phyloP scores from a whole-genome alignment of 2,888 invertebrate genomes.

The Pocota personata region DNA sequence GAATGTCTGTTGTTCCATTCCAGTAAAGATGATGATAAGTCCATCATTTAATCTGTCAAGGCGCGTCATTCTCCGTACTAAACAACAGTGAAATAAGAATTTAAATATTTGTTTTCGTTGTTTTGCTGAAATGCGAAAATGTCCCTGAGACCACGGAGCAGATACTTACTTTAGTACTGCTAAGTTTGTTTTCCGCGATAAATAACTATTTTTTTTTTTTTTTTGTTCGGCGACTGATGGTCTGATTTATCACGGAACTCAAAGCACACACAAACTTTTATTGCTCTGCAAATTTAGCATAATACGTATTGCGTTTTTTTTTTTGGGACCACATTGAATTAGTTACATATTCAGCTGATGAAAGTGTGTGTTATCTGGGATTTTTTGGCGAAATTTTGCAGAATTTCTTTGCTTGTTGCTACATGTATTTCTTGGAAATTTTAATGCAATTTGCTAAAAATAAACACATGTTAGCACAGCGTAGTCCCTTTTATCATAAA shows the following conservation, averaged over 20 bases:
- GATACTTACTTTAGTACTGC: background rate
- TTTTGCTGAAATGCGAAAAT: background rate
- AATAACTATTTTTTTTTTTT: background rate
- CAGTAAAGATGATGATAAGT: background rate
- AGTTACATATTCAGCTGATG: background rate
- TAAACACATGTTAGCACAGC: background rate
- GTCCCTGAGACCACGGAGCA: background rate
- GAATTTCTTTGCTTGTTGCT: background rate
- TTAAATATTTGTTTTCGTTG: conserved; percentile 1
- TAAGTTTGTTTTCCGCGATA: background rate
- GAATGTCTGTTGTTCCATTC: conserved; percentile 1
- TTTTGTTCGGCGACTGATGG: background rate
- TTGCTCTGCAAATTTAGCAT: background rate
- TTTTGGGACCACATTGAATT: conserved; percentile 3
- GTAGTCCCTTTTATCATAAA: background rate
- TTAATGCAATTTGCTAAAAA: background rate
- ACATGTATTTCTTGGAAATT: background rate
- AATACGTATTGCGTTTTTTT: background rate
- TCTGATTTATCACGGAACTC: conserved; percentile 1
- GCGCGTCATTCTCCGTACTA: background rate
- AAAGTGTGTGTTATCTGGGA: background rate
- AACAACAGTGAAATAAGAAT: background rate
- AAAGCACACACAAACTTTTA: background rate
- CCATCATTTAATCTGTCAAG: background rate
- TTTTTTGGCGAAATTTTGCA: background rate